Base-by-base conservation (phyloP, 2,113 vertebrate species). In the Felis chaus region DNA sequence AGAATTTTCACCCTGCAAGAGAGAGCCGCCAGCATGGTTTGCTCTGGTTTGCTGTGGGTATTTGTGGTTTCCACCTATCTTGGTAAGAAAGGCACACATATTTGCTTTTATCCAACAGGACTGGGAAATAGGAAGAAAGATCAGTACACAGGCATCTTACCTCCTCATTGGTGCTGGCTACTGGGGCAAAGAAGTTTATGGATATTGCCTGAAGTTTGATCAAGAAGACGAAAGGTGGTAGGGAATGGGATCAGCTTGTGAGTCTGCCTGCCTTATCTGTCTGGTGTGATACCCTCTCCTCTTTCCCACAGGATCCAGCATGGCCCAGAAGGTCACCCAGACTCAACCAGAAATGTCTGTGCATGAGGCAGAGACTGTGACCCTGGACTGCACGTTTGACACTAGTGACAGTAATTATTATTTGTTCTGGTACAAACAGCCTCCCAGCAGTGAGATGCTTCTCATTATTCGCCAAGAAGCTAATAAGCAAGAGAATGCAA, bases 391-490 rank as follows among this genome's bases (percentile, higher is more conserved):
- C 57, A 91, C 31, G 0, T 97, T 86, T 3, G 78, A 81, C 53
- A 94, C 90, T 0, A 48, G 12, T 1, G 21, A 61, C 0, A 92
- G 3, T 69, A 0, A 18, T 66, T 98, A 96, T 50, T 89, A 91
- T 88, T 96, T 98, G 48, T 97, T 93, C 84, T 98, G 97, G 96
- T 97, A 98, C 78, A 98, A 96, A 55, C 95, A 95, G 61, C 31
- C 31, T 84, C 65, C 89, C 55, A 81, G 57, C 0, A 2, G 95
- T 9, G 33, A 84, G 85, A 79, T 97, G 91, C n/a, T 63, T 71
- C 33, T 79, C 55, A 9, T 97, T 76, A 91, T 97, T 94, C 81
- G 0, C 55, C 97, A 97, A 79, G 61, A 96, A 39, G 19, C 81
- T 93, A 83, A 27, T 25, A 95, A 55, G 6, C 14, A 33, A 36